Percentiles rank a stretch among this genome's conserved stretches.
These are phyloP conservation scores for Turnix velox DNA, from an alignment of 2,113 vertebrate species.

Conservation along the genomic window DNA sequence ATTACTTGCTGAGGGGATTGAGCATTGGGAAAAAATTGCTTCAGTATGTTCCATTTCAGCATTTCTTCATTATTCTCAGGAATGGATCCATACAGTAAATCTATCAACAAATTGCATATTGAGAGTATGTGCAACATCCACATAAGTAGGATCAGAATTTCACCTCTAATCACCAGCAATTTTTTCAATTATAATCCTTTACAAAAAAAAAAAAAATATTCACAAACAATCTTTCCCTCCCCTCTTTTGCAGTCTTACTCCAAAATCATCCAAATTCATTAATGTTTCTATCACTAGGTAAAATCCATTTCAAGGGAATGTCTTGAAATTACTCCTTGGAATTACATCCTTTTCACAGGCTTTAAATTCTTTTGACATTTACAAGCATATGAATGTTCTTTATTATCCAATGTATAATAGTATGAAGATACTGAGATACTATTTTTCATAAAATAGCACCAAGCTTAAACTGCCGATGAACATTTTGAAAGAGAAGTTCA, in stretches of 20 bases:
- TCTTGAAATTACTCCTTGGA: neutral
- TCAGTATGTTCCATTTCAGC: neutral
- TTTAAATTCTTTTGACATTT: slow-evolving; percentile 2
- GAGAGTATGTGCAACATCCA: neutral
- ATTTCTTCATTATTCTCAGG: neutral
- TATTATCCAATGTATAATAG: neutral
- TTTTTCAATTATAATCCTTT: neutral
- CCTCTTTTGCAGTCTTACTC: neutral
- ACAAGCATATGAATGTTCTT: neutral
- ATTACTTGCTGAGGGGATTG: neutral
- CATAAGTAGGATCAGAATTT: neutral
- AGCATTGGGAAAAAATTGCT: neutral
- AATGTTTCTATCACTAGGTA: neutral
- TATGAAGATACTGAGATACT: neutral
- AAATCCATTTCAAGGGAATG: neutral
- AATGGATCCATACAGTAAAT: neutral
- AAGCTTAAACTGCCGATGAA: neutral
- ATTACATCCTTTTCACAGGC: neutral
- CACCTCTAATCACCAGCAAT: neutral
- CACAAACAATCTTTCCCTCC: neutral
- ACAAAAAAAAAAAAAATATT: neutral
- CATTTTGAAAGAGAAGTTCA: neutral
- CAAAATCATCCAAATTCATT: neutral
- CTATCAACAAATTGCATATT: neutral
- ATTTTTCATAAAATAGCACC: neutral